Base-by-base conservation (phyloP, 2,888 invertebrate genomes). In the Syrista parreyssii region DNA sequence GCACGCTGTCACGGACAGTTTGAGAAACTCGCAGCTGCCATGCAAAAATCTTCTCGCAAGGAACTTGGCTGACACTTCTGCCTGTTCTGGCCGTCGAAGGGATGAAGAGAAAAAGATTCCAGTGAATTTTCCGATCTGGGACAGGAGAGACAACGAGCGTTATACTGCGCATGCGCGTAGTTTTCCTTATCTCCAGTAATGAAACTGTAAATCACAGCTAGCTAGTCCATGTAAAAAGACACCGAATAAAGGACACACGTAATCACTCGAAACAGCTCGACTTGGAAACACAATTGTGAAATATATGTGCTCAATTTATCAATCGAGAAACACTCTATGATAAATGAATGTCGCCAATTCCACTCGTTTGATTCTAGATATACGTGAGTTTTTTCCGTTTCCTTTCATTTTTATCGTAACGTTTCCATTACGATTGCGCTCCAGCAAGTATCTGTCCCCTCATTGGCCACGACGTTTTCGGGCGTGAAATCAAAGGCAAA, bases 31-130 rank as follows among this genome's bases (percentile, higher is more conserved):
- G 71, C 71, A 71, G 32, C 74, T 74, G 74, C 23, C 74, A 23
- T 33, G 74, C 74, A 74, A 35, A 74, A 74, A 11, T 74, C 33
- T 71, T 31, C 71, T 31, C 12, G 71, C 55, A 55, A 55, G 33
- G 71, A 71, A 71, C 31, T 71, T 71, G 12, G 71, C 33, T 55
- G 55, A 55, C 15, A 9, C 55, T 55, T 55, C 55, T 55, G 55
- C 9, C 40, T 15, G 40, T 40, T 15, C 40, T 40, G 40, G 40
- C 9, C 23, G 55, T 23, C 23, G 23, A 55, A 9, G 23, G 55
- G 23, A 23, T 9, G 23, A 23, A 23, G 23, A 55, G 40, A 55
- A 55, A 55, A 55, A 23, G 23, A 23, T 23, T 23, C 55, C 23
- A 23, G 23, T 23, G 9, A 55, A 55, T 55, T 55, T 55, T 55